Evolutionary conservation across 2,888 invertebrate genomes (phyloP).

Genomic region (Leptinotarsa haldemani): DNA sequence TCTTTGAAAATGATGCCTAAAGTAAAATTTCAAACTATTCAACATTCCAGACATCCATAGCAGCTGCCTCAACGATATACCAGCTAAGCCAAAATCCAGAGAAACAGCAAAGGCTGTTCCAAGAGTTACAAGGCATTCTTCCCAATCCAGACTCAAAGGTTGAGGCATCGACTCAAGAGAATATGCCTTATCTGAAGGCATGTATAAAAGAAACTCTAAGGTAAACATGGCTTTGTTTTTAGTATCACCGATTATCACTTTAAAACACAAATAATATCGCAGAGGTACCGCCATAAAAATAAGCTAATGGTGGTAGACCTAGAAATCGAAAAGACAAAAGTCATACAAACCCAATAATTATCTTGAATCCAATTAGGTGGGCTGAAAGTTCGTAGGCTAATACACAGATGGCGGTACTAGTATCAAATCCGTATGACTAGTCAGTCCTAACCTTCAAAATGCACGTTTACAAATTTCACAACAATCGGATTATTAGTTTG

Average conservation of each 20-base stretch:
- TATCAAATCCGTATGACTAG: too few species aligned
- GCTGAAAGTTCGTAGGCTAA: too few species aligned
- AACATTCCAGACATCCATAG: slow-evolving; percentile 75
- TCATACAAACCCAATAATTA: too few species aligned
- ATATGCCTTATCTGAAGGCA: slow-evolving; percentile 77
- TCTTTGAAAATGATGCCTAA: not conserved
- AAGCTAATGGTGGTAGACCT: too few species aligned
- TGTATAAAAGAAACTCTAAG: slow-evolving; percentile 83
- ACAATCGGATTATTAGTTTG: too few species aligned
- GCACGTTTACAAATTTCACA: too few species aligned
- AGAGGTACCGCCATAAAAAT: too few species aligned
- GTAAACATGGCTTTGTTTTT: slow-evolving; percentile 62
- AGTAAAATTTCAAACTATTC: not conserved
- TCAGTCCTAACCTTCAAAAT: too few species aligned
- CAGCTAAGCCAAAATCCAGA: slow-evolving; percentile 78
- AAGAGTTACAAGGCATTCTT: slow-evolving; percentile 72
- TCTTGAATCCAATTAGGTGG: too few species aligned
- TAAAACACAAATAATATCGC: too few species aligned
- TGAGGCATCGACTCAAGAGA: slow-evolving; percentile 72
- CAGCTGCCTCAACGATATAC: slow-evolving; percentile 80
- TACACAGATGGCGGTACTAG: too few species aligned
- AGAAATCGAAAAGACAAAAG: too few species aligned
- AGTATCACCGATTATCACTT: not conserved
- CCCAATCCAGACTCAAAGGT: slow-evolving; percentile 70
- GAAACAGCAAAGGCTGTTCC: slow-evolving; percentile 74